Percentiles rank a stretch among this genome's conserved stretches.
These are phyloP conservation scores for Petrocephalus schoutedeni DNA, from an alignment of 2,797 vertebrate species.

Conservation along the genomic window DNA sequence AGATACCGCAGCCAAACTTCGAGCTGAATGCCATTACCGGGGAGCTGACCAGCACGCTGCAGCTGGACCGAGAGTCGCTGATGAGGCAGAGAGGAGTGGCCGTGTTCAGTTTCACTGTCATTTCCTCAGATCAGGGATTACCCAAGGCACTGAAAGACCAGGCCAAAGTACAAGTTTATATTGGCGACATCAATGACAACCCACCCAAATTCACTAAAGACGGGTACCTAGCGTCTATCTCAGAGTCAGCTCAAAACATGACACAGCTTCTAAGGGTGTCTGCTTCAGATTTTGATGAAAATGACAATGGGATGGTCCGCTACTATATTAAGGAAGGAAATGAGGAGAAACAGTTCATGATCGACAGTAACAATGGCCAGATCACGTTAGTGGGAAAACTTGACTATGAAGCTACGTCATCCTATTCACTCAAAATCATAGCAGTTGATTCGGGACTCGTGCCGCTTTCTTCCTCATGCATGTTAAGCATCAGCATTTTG, in stretches of 20 bases:
- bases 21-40: constrained; percentile 83
- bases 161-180: constrained; percentile 89
- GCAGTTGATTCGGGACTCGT: constrained; percentile 76
- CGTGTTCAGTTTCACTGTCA: constrained; percentile 79
- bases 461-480: constrained; percentile 81
- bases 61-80: constrained; percentile 86
- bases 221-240: constrained; percentile 91
- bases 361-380: constrained; percentile 81
- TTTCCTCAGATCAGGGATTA: constrained; percentile 87
- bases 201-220: constrained; percentile 90
- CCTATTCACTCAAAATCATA: constrained; percentile 82
- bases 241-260: constrained; percentile 82
- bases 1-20: constrained; percentile 81
- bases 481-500: constrained; percentile 80
- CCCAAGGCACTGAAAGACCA: constrained; percentile 89
- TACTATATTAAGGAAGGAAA: constrained; percentile 83
- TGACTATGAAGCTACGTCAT: constrained; percentile 83
- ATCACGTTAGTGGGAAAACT: constrained; percentile 82
- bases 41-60: constrained; percentile 78
- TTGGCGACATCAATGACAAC: constrained; percentile 95
- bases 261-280: constrained; percentile 89
- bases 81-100: constrained; percentile 87
- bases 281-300: constrained; percentile 91
- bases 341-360: constrained; percentile 79
- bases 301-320: constrained; percentile 79